Evolutionary conservation across 1,140 invertebrate genomes (phyloP), one percentile per base, ranked within the genome.

Genomic region (Mizuhopecten yessoensis): DNA sequence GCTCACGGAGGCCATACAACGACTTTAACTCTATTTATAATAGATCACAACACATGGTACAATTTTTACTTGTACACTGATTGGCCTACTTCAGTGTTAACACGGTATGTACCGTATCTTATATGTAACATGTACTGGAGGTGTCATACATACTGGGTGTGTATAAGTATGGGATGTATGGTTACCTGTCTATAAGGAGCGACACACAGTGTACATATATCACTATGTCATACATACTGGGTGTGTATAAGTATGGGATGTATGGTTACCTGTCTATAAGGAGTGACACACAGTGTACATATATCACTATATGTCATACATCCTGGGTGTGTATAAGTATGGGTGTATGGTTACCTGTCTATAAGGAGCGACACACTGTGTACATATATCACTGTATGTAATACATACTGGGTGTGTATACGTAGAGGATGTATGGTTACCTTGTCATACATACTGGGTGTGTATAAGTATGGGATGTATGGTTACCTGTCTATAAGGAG

Each of bases 61-160:
- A 75, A 9, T 29, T 75, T 75, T 75, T 75, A 75, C 57, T 75
- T 29, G n/a, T 75, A n/a, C 57, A 75, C 57, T 75, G 57, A 75
- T 29, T n/a, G 57, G 57, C 57, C 23, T 75, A 29, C 23, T 75
- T 23, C 36, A 39, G 36, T 39, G 36, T 39, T n/a, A 39, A 23
- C 57, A 29, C 17, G 57, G 57, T 75, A 29, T 75, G n/a, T 29
- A 75, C n/a, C 5, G 17, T 75, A 75, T 29, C 3, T 75, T 39
- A n/a, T n/a, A n/a, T n/a, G n/a, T n/a, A n/a, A n/a, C n/a, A n/a
- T n/a, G n/a, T n/a, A n/a, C n/a, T n/a, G 7, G 20, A 57, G 7
- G 2, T n/a, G n/a, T n/a, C n/a, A n/a, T n/a, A n/a, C n/a, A n/a
- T n/a, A n/a, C n/a, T n/a, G n/a, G n/a, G n/a, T n/a, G n/a, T 29